These are phyloP conservation scores for Drosophila tristis DNA, from an alignment of 1,140 invertebrate genomes.

Conservation along the genomic window DNA sequence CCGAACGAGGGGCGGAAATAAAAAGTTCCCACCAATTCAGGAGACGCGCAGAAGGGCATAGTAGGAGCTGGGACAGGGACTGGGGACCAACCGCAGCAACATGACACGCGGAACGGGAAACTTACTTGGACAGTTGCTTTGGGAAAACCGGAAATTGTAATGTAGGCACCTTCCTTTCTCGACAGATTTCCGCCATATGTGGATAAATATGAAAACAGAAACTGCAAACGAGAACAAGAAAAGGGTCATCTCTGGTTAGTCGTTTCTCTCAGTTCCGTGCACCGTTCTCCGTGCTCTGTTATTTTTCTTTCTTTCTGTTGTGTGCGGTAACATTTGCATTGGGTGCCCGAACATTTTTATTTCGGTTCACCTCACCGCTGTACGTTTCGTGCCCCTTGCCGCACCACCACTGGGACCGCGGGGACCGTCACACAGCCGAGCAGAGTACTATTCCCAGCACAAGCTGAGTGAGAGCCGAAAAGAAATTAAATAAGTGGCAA, in stretches of 20 bases:
- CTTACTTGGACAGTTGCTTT: slow-evolving; percentile 90
- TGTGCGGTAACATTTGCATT: slow-evolving; percentile 75
- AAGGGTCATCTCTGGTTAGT: slow-evolving; percentile 43
- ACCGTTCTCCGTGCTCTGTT: not conserved
- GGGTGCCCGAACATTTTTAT: slow-evolving; percentile 73
- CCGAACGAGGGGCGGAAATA: slow-evolving; percentile 46
- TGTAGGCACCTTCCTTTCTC: slow-evolving; percentile 88
- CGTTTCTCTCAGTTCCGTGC: not conserved
- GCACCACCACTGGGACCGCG: not conserved
- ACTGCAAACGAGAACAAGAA: slow-evolving; percentile 77
- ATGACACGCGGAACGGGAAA: slow-evolving; percentile 54
- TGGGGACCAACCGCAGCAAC: slow-evolving; percentile 31
- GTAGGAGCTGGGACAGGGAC: not conserved
- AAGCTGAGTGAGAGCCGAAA: slow-evolving; percentile 16
- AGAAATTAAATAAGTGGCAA: slow-evolving; percentile 65
- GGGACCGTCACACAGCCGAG: slow-evolving; percentile 22
- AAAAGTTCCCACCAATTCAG: slow-evolving; percentile 37
- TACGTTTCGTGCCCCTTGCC: not conserved
- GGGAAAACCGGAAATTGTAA: slow-evolving; percentile 90
- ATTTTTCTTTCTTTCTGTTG: slow-evolving; percentile 3
- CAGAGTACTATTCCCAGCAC: slow-evolving; percentile 17
- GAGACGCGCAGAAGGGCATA: slow-evolving; percentile 14
- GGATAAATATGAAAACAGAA: slow-evolving; percentile 87
- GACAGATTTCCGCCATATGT: slow-evolving; percentile 87
- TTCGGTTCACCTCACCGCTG: slow-evolving; percentile 29